Percentiles rank a stretch among this genome's conserved stretches.
phyloP scores from a whole-genome alignment of 1,140 invertebrate species.

The Drosophila tropicalis region DNA sequence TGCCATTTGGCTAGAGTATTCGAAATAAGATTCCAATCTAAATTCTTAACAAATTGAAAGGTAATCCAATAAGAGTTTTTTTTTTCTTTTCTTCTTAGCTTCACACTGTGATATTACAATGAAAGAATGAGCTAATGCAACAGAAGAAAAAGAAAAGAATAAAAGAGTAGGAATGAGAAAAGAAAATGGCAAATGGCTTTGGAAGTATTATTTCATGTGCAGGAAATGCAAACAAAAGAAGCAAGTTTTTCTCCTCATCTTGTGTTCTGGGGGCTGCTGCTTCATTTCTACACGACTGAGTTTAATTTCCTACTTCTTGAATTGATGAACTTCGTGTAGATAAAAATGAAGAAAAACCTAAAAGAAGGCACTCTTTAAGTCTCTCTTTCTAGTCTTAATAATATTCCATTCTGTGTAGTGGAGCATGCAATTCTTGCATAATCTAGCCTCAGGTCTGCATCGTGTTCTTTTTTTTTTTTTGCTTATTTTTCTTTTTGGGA shows the following conservation, averaged over 20 bases:
- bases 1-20: constrained; percentile 35
- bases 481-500: constrained; percentile 9
- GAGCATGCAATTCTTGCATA: constrained; percentile 75
- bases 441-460: constrained; percentile 22
- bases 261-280: constrained; percentile 6
- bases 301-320: constrained; percentile 50
- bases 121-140: constrained; percentile 32
- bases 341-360: constrained; percentile 34
- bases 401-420: constrained; percentile 51
- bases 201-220: constrained; percentile 48
- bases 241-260: constrained; percentile 13
- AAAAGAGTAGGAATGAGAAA: constrained; percentile 3
- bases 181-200: constrained; percentile 40
- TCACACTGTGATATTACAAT: constrained; percentile 13
- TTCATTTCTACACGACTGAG: constrained; percentile 75
- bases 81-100: neutral
- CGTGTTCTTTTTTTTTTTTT: neutral
- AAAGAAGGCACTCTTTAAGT: constrained; percentile 4
- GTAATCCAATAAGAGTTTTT: constrained; percentile 51
- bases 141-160: constrained; percentile 5
- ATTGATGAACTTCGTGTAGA: constrained; percentile 78
- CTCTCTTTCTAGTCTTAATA: neutral
- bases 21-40: constrained; percentile 6
- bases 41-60: constrained; percentile 71
- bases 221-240: constrained; percentile 71